Percentiles rank a stretch among this genome's conserved stretches.
These are phyloP conservation scores for Trichomycterus rosablanca DNA, from an alignment of 2,113 vertebrate species.

Conservation along the genomic window DNA sequence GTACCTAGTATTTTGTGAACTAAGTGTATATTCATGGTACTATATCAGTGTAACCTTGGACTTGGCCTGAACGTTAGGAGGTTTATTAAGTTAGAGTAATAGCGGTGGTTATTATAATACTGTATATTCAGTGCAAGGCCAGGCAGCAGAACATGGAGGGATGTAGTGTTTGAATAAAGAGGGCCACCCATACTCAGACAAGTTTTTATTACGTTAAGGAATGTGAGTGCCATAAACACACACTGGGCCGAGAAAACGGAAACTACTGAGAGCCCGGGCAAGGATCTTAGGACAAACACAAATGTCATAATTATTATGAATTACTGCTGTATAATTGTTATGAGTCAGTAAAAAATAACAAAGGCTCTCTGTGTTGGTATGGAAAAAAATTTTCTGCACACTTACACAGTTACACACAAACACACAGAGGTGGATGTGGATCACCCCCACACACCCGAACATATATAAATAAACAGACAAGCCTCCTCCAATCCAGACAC, in stretches of 20 bases:
- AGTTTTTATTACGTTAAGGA: slow-evolving; percentile 11
- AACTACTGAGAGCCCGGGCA: background rate
- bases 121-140: slow-evolving; percentile 10
- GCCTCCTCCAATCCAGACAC: slow-evolving; percentile 8
- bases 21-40: too few relatives aligned
- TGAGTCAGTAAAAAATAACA: slow-evolving; percentile 16
- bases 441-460: slow-evolving; percentile 3
- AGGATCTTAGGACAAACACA: slow-evolving; percentile 12
- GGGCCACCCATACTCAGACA: slow-evolving; percentile 39
- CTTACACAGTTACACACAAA: background rate
- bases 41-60: background rate
- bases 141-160: background rate
- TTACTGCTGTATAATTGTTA: slow-evolving; percentile 23
- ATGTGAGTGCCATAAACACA: slow-evolving; percentile 30
- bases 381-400: slow-evolving; percentile 5
- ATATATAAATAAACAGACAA: slow-evolving; percentile 24
- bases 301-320: slow-evolving; percentile 39
- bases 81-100: slow-evolving; percentile 33
- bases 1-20: too few relatives aligned
- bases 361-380: slow-evolving; percentile 1
- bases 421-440: background rate
- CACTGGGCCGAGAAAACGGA: slow-evolving; percentile 5
- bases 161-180: slow-evolving; percentile 10
- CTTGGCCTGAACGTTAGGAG: background rate
- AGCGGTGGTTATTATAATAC: slow-evolving; percentile 38